Evolutionary conservation across 1,140 invertebrate species (phyloP).

Genomic region (Formica selysi): DNA sequence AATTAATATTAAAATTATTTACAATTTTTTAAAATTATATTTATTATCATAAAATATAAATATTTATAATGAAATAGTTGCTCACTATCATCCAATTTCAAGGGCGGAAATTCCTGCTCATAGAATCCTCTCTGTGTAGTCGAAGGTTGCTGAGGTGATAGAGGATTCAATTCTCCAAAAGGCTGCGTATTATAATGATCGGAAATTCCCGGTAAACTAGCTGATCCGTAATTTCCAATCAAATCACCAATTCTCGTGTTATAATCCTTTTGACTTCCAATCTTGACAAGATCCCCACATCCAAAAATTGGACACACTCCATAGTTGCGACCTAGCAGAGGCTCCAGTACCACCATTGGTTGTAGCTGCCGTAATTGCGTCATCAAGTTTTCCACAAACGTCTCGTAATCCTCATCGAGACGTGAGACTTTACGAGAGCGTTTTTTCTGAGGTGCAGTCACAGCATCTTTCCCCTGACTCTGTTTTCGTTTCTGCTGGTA

Average conservation of each 20-base stretch:
- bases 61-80: slow-evolving; percentile 3
- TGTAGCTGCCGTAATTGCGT: slow-evolving; percentile 93
- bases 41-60: slow-evolving; percentile 1
- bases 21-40: background rate
- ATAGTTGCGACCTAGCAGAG: slow-evolving; percentile 93
- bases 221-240: slow-evolving; percentile 92
- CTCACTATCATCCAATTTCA: slow-evolving; percentile 90
- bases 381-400: slow-evolving; percentile 95
- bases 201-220: slow-evolving; percentile 89
- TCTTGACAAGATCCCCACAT: slow-evolving; percentile 91
- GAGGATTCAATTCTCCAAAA: slow-evolving; percentile 91
- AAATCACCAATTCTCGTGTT: slow-evolving; percentile 92
- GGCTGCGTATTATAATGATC: slow-evolving; percentile 95
- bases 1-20: slow-evolving; percentile 3
- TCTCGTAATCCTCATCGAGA: slow-evolving; percentile 96
- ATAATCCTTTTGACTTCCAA: slow-evolving; percentile 89
- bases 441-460: slow-evolving; percentile 90
- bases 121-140: slow-evolving; percentile 96
- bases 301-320: slow-evolving; percentile 94
- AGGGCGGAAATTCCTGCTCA: slow-evolving; percentile 96
- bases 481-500: slow-evolving; percentile 93
- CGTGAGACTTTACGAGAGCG: slow-evolving; percentile 93
- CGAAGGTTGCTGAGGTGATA: slow-evolving; percentile 90
- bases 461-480: slow-evolving; percentile 89
- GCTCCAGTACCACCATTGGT: slow-evolving; percentile 95